A percentile compares a stretch with the other conserved stretches of the same genome.
phyloP scores from a whole-genome alignment of 2,113 vertebrate genomes.

The Pantherophis guttatus region DNA sequence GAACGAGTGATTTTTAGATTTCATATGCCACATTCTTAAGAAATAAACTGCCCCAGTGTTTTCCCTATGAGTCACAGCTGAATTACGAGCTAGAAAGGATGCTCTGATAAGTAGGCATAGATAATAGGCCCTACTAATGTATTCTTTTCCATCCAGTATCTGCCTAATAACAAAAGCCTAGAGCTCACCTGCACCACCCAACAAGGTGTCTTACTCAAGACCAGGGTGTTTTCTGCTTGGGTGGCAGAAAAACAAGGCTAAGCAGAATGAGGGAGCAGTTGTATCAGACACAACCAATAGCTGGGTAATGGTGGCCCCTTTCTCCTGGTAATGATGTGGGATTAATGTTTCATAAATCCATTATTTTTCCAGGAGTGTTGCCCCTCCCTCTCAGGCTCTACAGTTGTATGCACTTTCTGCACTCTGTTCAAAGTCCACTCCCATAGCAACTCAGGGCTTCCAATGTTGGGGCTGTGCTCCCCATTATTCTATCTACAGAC shows the following conservation, averaged over 20 bases:
- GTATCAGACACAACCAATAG: constrained; percentile 10
- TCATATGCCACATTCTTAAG: constrained; percentile 29
- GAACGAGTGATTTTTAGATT: constrained; percentile 64
- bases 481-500: not conserved
- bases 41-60: constrained; percentile 30
- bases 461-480: not conserved
- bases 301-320: constrained; percentile 35
- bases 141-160: constrained; percentile 1
- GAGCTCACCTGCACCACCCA: not conserved
- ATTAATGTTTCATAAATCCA: constrained; percentile 1
- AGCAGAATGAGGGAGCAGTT: not conserved
- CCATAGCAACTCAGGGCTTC: not conserved
- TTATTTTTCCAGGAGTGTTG: not conserved
- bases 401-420: not conserved
- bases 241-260: not conserved
- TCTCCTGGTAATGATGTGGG: constrained; percentile 13
- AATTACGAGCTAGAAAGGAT: rapidly evolving
- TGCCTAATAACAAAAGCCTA: constrained; percentile 38
- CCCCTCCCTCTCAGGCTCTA: not conserved
- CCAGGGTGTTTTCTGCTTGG: rapidly evolving
- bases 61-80: constrained; percentile 11
- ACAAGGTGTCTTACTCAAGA: rapidly evolving
- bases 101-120: constrained; percentile 5
- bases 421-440: constrained; percentile 7
- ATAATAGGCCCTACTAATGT: constrained; percentile 24